Evolutionary conservation across 2,888 invertebrate genomes (phyloP), one percentile per base, ranked within the genome.

Genomic region (Andrena flavipes): DNA sequence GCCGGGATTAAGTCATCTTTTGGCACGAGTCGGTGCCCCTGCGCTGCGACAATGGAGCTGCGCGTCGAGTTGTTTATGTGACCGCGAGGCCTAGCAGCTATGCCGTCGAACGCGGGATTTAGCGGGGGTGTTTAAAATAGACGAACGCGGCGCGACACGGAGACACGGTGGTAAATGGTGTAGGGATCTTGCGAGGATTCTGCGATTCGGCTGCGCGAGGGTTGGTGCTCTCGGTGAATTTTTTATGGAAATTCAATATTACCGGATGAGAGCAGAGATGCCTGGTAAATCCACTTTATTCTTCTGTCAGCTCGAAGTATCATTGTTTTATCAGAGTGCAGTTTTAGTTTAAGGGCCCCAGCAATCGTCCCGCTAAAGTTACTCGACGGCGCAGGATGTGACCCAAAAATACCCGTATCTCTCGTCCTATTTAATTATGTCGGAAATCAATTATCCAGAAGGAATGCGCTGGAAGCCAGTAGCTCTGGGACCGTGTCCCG

Each of bases 361-460:
- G 26, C 13, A 26, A 8, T 35, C 26, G 35, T 56, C 1, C 42
- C 3, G 3, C 29, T 13, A n/a, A 42, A 33, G 23, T 23, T 1
- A 2, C 13, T 2, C 10, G 5, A 30, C 51, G 10, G 48, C 29
- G 29, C 59, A 30, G 2, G 13, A 26, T n/a, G 35, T 54, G 16
- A 16, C 62, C 26, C n/a, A n/a, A 63, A 30, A 56, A 16, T n/a
- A 23, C 4, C 49, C 54, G 64, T 20, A 49, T 42, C 48, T 5
- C 3, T 20, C 33, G 3, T 23, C 1, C 35, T 56, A 69, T 77
- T 86, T 82, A 84, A 87, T 86, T 84, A 84, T 80, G 74, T 75
- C 69, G 72, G 59, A 54, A 83, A 92, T 91, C 89, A 90, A 91
- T 91, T 90, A 89, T 88, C 87, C 88, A 76, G 80, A 78, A 87